Percentiles rank a stretch among this genome's conserved stretches.
Evolutionary conservation across 2,888 invertebrate species (phyloP).

Genomic region (Heteromyza rotundicornis): DNA sequence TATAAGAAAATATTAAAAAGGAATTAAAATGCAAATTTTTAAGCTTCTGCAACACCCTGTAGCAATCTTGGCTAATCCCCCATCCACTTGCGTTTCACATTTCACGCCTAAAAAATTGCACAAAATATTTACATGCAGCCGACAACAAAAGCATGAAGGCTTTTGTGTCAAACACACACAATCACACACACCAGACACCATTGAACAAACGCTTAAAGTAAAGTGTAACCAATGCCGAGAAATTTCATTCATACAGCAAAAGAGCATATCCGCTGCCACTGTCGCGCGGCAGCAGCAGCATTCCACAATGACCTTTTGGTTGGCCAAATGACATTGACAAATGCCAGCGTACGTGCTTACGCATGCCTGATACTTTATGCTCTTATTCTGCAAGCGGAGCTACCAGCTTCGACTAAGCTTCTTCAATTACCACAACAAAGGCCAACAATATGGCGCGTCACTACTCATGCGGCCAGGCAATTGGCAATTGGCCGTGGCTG

Average conservation of each 20-base stretch:
- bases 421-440: slow-evolving; percentile 20
- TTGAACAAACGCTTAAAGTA: no score
- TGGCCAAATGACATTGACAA: slow-evolving; percentile 40
- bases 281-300: slow-evolving; percentile 12
- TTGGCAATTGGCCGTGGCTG: no score
- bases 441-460: slow-evolving; percentile 8
- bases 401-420: slow-evolving; percentile 5
- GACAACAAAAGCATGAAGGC: no score
- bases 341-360: slow-evolving; percentile 37
- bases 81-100: slow-evolving; percentile 3
- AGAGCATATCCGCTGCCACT: no score
- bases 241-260: no score
- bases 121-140: not conserved
- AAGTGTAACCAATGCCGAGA: no score
- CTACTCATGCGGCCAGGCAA: slow-evolving; percentile 7
- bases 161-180: no score
- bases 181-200: no score
- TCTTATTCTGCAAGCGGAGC: slow-evolving; percentile 26
- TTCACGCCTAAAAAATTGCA: slow-evolving; percentile 9
- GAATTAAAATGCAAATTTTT: no score
- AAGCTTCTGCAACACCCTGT: not conserved
- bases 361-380: slow-evolving; percentile 35
- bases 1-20: no score
- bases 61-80: not conserved
- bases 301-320: not conserved